Evolutionary conservation across 2,113 vertebrate species (phyloP).

Genomic region (Upupa epops): DNA sequence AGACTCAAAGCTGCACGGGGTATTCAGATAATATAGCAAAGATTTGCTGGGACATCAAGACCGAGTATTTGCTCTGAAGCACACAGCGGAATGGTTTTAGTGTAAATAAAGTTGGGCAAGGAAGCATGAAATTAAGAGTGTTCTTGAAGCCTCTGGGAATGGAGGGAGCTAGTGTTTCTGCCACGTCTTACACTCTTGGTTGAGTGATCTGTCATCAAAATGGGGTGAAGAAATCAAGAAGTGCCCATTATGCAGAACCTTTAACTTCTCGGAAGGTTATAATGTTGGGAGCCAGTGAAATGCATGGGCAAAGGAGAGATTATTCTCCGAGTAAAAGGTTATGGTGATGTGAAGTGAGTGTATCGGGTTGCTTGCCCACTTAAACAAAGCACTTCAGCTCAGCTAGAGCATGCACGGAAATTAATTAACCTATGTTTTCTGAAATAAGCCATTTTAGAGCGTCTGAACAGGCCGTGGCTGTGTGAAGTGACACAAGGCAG

Average conservation of each 20-base stretch:
- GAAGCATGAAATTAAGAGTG: slow-evolving; percentile 82
- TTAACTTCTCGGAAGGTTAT: slow-evolving; percentile 28
- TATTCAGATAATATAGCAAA: slow-evolving; percentile 56
- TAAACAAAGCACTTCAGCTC: background rate
- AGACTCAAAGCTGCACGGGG: slow-evolving; percentile 42
- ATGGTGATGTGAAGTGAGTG: background rate
- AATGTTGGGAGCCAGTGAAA: background rate
- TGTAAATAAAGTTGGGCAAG: slow-evolving; percentile 78
- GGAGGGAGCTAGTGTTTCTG: slow-evolving; percentile 64
- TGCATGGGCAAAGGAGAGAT: background rate
- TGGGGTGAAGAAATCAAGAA: slow-evolving; percentile 55
- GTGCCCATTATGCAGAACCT: background rate
- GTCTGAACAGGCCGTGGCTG: background rate
- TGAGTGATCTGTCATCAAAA: slow-evolving; percentile 69
- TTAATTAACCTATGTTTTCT: background rate
- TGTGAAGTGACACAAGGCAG: background rate
- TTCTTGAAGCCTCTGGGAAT: slow-evolving; percentile 68
- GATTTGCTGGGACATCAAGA: slow-evolving; percentile 67
- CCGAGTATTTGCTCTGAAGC: slow-evolving; percentile 70
- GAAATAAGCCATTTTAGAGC: background rate
- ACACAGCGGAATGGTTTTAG: slow-evolving; percentile 68
- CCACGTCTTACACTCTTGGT: slow-evolving; percentile 59
- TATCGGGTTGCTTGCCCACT: background rate
- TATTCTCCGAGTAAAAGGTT: background rate
- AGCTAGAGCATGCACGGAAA: background rate